These are phyloP conservation scores for Pelodytes ibericus DNA, from an alignment of 2,797 vertebrate species.

Conservation along the genomic window DNA sequence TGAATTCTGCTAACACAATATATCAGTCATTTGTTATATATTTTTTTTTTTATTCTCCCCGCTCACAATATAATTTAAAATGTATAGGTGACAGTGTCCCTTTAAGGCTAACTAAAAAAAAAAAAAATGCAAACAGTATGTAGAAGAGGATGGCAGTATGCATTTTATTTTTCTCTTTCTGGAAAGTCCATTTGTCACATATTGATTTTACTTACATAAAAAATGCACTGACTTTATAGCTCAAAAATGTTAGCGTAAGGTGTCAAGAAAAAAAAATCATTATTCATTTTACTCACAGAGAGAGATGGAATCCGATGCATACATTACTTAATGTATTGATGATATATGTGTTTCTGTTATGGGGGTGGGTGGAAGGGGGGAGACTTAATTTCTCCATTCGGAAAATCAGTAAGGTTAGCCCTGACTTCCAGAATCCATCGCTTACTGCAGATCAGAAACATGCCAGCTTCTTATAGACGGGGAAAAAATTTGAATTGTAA, in stretches of 20 bases:
- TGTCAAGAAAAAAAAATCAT: background rate
- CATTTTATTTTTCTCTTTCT: background rate
- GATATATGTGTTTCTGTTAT: background rate
- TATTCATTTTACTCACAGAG: background rate
- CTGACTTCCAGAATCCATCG: conserved; percentile 5
- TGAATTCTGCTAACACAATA: too few relatives aligned
- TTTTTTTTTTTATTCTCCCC: too few relatives aligned
- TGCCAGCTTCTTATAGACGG: background rate
- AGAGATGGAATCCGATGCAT: background rate
- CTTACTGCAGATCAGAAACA: background rate
- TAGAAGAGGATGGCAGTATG: background rate
- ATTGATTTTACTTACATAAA: background rate
- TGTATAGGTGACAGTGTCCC: too few relatives aligned
- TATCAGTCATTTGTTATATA: too few relatives aligned
- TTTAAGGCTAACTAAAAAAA: background rate
- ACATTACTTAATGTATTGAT: background rate
- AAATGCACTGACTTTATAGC: background rate
- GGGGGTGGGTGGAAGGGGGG: too few relatives aligned
- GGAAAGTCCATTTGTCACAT: background rate
- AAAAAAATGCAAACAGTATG: background rate
- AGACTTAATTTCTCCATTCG: conserved; percentile 4
- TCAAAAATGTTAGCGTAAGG: background rate
- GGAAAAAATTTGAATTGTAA: conserved; percentile 14
- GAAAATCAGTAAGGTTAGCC: background rate
- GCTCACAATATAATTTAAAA: too few relatives aligned